Conservation (phyloP, 2,113 vertebrate species). For the Potamarius usumacintae region DNA sequence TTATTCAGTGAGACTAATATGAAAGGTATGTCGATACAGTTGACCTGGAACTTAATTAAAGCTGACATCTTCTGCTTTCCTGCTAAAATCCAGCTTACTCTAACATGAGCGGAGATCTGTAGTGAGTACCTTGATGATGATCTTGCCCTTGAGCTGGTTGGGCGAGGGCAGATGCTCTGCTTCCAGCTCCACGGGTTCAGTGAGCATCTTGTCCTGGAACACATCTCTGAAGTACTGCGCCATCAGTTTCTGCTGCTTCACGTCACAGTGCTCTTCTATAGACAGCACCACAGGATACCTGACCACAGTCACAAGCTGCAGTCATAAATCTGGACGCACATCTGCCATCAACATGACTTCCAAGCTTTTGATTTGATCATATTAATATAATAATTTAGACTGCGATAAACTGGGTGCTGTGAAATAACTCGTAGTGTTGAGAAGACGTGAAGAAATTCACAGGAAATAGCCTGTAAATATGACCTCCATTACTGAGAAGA, state of each 20-base stretch:
- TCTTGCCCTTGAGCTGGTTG: slow-evolving; percentile 89
- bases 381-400: background rate
- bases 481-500: background rate
- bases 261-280: slow-evolving; percentile 90
- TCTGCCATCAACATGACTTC: background rate
- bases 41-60: background rate
- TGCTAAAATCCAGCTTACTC: background rate
- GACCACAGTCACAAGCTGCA: slow-evolving; percentile 23
- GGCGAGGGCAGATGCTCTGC: slow-evolving; percentile 94
- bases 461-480: background rate
- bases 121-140: slow-evolving; percentile 86
- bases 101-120: background rate
- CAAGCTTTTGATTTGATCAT: background rate
- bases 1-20: background rate
- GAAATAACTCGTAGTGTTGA: background rate
- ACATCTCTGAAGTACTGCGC: slow-evolving; percentile 88
- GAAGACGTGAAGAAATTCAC: background rate
- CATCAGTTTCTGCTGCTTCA: slow-evolving; percentile 95
- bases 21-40: background rate
- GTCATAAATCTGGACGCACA: background rate
- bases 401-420: background rate
- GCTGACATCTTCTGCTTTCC: background rate
- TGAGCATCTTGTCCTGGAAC: slow-evolving; percentile 85
- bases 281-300: slow-evolving; percentile 93
- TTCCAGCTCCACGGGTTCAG: slow-evolving; percentile 81